phyloP scores from a whole-genome alignment of 2,888 invertebrate genomes.

The Stegana nigrithorax region DNA sequence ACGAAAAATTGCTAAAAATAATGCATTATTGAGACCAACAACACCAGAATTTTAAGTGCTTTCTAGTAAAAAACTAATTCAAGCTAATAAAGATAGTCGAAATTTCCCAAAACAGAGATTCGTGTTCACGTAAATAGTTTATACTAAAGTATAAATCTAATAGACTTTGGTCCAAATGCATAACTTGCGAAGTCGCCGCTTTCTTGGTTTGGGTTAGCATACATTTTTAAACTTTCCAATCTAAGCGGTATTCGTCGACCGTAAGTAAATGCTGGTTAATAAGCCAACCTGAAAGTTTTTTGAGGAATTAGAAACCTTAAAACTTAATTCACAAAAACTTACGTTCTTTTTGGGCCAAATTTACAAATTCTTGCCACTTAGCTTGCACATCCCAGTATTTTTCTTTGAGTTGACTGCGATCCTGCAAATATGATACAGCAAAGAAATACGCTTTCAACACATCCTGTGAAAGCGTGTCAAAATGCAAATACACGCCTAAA shows the following conservation, averaged over 20 bases:
- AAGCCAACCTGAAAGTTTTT: slow-evolving; percentile 72
- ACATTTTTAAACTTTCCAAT: slow-evolving; percentile 64
- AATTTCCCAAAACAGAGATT: too few species aligned
- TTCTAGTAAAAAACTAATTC: too few species aligned
- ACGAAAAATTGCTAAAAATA: too few species aligned
- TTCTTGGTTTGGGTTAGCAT: too few species aligned
- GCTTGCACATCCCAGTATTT: slow-evolving; percentile 70
- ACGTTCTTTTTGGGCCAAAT: slow-evolving; percentile 68
- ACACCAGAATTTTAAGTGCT: too few species aligned
- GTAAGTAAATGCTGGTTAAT: slow-evolving; percentile 72
- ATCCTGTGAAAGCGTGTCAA: slow-evolving; percentile 67
- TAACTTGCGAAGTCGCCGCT: too few species aligned
- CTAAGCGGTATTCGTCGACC: slow-evolving; percentile 73
- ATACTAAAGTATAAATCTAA: too few species aligned
- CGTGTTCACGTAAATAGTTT: too few species aligned
- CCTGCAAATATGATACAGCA: slow-evolving; percentile 68
- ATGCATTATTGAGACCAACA: too few species aligned
- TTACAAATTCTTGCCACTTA: slow-evolving; percentile 70
- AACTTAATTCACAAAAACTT: slow-evolving; percentile 16
- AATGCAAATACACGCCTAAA: slow-evolving; percentile 67
- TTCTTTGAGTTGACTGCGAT: slow-evolving; percentile 68
- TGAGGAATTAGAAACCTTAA: not conserved
- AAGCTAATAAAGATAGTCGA: too few species aligned
- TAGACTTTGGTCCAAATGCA: too few species aligned
- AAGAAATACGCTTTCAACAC: slow-evolving; percentile 68